Evolutionary conservation across 2,113 vertebrate species (phyloP).

Genomic region (Rhizomys pruinosus): DNA sequence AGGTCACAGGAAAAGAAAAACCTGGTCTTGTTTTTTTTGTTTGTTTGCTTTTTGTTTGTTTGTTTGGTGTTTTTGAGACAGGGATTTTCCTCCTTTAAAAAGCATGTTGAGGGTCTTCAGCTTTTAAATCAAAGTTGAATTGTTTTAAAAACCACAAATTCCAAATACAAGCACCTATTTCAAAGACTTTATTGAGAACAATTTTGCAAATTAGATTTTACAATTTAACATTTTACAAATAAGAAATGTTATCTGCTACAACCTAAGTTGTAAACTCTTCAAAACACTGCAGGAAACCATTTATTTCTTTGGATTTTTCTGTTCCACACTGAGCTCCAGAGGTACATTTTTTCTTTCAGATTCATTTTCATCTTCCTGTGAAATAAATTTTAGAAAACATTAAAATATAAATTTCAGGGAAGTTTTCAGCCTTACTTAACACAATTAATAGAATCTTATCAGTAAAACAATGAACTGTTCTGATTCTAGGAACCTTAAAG

Average conservation of each 20-base stretch:
- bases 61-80: no score
- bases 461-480: slow-evolving; percentile 9
- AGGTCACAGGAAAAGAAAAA: slow-evolving; percentile 42
- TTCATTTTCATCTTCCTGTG: slow-evolving; percentile 88
- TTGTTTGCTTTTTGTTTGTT: no score
- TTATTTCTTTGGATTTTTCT: slow-evolving; percentile 87
- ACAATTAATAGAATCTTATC: slow-evolving; percentile 34
- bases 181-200: slow-evolving; percentile 87
- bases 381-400: slow-evolving; percentile 85
- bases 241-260: slow-evolving; percentile 84
- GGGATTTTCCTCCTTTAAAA: slow-evolving; percentile 38
- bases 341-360: slow-evolving; percentile 88
- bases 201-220: slow-evolving; percentile 81
- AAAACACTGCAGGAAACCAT: slow-evolving; percentile 79
- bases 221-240: slow-evolving; percentile 84
- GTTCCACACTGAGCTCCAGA: slow-evolving; percentile 86
- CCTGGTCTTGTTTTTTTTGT: background rate
- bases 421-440: slow-evolving; percentile 28
- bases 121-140: slow-evolving; percentile 49
- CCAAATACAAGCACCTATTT: slow-evolving; percentile 80
- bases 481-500: slow-evolving; percentile 20
- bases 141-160: slow-evolving; percentile 59
- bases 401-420: slow-evolving; percentile 71
- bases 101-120: background rate
- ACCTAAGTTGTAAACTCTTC: slow-evolving; percentile 82